phyloP scores from a whole-genome alignment of 2,888 invertebrate genomes.

The Harpalus rubripes region DNA sequence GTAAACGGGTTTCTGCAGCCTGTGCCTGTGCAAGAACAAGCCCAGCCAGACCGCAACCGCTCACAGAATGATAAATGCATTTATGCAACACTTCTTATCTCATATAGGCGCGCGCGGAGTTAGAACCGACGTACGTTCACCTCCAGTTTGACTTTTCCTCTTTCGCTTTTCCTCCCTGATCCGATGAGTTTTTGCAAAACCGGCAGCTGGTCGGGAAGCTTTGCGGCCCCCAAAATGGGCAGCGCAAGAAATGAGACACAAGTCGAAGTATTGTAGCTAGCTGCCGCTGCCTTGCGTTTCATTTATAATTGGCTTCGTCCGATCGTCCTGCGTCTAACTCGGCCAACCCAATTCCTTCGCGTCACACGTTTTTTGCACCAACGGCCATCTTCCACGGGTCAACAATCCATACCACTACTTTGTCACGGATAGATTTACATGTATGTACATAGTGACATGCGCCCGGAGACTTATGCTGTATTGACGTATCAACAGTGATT shows the following conservation, averaged over 20 bases:
- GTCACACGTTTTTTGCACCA: constrained; percentile 58
- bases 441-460: neutral
- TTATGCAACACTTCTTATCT: constrained; percentile 76
- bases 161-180: constrained; percentile 35
- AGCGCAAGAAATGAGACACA: constrained; percentile 72
- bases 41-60: constrained; percentile 70
- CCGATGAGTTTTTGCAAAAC: constrained; percentile 47
- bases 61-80: constrained; percentile 75
- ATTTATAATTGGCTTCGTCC: constrained; percentile 71
- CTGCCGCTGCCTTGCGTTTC: constrained; percentile 68
- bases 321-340: constrained; percentile 56
- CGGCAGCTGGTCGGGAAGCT: constrained; percentile 66
- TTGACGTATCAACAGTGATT: constrained; percentile 43
- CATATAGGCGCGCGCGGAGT: constrained; percentile 61
- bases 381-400: constrained; percentile 43
- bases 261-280: constrained; percentile 71
- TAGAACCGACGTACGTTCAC: constrained; percentile 54
- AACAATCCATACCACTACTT: constrained; percentile 16
- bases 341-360: constrained; percentile 58
- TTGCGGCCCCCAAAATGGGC: constrained; percentile 73
- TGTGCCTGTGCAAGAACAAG: constrained; percentile 70
- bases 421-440: neutral
- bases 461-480: constrained; percentile 33
- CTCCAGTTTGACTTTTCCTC: constrained; percentile 48
- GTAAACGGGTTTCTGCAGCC: constrained; percentile 75